A percentile compares a stretch with the other conserved stretches of the same genome.
Conservation (phyloP, 1,140 invertebrate genomes). For the Phortica variegata region DNA sequence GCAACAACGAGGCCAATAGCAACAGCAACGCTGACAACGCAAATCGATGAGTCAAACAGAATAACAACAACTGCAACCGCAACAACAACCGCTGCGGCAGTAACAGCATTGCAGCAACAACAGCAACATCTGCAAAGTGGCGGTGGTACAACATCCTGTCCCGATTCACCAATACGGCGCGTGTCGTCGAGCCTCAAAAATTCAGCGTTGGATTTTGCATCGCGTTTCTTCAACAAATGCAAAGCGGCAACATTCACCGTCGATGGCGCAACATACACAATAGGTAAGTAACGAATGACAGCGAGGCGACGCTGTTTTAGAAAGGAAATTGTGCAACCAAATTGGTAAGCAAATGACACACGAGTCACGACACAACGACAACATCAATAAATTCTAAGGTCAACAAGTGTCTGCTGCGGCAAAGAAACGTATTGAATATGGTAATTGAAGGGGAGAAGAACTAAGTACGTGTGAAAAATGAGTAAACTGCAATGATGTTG, state of each 20-base stretch:
- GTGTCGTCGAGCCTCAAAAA: slow-evolving; percentile 51
- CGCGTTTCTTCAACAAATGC: slow-evolving; percentile 71
- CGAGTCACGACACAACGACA: slow-evolving; percentile 5
- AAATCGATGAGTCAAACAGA: too few relatives aligned
- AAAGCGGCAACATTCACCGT: slow-evolving; percentile 77
- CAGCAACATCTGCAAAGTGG: slow-evolving; percentile 2
- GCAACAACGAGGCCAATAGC: neutral
- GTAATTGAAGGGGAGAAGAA: too few relatives aligned
- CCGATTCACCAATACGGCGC: slow-evolving; percentile 49
- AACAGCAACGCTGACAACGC: slow-evolving; percentile 4
- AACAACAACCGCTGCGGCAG: slow-evolving; percentile 13
- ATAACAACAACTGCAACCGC: neutral
- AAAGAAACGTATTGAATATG: too few relatives aligned
- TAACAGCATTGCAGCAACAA: slow-evolving; percentile 14
- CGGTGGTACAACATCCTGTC: slow-evolving; percentile 32
- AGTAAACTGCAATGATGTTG: too few relatives aligned
- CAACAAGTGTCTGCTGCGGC: slow-evolving; percentile 40
- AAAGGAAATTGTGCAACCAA: neutral
- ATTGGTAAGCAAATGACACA: neutral
- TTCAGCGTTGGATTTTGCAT: slow-evolving; percentile 48
- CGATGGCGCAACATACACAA: slow-evolving; percentile 76
- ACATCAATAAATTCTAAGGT: slow-evolving; percentile 5
- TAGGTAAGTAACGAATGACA: slow-evolving; percentile 63
- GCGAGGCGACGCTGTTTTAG: neutral
- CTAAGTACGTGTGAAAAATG: too few relatives aligned